A percentile compares a stretch with the other conserved stretches of the same genome.
Conservation (phyloP, 2,888 invertebrate genomes). For the Cataglyphis altisquamis region DNA sequence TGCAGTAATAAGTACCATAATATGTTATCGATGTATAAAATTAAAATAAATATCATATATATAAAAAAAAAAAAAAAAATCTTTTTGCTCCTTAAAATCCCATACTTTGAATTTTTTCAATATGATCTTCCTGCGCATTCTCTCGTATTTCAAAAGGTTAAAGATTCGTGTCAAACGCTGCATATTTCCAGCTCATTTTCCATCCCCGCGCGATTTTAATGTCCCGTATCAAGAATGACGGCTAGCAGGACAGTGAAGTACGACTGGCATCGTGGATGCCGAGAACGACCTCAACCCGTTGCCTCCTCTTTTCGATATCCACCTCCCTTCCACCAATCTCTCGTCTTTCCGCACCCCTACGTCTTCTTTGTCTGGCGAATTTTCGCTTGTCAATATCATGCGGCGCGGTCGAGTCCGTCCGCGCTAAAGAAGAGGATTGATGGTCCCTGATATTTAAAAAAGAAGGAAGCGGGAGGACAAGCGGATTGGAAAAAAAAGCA, state of each 20-base stretch:
- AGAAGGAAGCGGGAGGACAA: slow-evolving; percentile 24
- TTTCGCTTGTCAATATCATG: slow-evolving; percentile 65
- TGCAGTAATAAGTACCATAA: background rate
- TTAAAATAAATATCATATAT: background rate
- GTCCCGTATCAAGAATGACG: slow-evolving; percentile 52
- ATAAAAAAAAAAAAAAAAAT: background rate
- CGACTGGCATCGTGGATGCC: slow-evolving; percentile 32
- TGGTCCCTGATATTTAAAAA: slow-evolving; percentile 58
- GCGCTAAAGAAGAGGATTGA: slow-evolving; percentile 62
- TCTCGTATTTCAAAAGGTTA: background rate
- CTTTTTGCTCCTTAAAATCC: background rate
- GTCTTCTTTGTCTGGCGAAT: slow-evolving; percentile 60
- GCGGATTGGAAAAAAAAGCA: slow-evolving; percentile 19
- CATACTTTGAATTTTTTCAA: background rate
- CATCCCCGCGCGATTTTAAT: slow-evolving; percentile 32
- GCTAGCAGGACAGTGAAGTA: slow-evolving; percentile 49
- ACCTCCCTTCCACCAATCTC: background rate
- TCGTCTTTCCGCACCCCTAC: slow-evolving; percentile 36
- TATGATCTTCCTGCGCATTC: background rate
- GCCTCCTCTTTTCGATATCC: slow-evolving; percentile 10
- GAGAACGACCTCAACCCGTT: slow-evolving; percentile 27
- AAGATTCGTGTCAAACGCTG: slow-evolving; percentile 8
- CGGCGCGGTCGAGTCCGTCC: slow-evolving; percentile 45
- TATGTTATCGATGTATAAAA: background rate
- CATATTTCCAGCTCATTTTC: background rate